A percentile compares a stretch with the other conserved stretches of the same genome.
Conservation (phyloP, 2,113 vertebrate genomes). For the Thunnus maccoyii region DNA sequence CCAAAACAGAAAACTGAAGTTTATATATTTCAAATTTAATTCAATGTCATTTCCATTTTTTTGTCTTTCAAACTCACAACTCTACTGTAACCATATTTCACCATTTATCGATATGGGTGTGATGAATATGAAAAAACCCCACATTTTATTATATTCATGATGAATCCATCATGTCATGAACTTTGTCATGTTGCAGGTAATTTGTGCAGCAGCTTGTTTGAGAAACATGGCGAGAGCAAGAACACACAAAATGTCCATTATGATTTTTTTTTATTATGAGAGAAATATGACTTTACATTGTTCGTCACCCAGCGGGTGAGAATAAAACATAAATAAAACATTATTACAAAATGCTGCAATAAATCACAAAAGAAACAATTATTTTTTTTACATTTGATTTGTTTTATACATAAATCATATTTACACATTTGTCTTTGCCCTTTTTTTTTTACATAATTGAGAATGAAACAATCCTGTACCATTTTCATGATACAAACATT, state of each 20-base stretch:
- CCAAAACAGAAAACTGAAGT: too few relatives aligned
- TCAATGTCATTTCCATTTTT: too few relatives aligned
- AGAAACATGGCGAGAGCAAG: too few relatives aligned
- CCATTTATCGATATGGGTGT: too few relatives aligned
- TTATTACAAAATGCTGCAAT: conserved; percentile 88
- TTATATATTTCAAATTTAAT: too few relatives aligned
- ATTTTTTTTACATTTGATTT: conserved; percentile 90
- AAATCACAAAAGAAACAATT: conserved; percentile 78
- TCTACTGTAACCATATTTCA: too few relatives aligned
- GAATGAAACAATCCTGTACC: conserved; percentile 80
- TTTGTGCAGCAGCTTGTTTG: too few relatives aligned
- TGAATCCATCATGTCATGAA: too few relatives aligned
- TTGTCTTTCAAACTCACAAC: too few relatives aligned
- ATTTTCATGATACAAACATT: conserved; percentile 59
- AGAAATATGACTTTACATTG: conserved; percentile 88
- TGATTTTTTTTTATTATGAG: conserved; percentile 89
- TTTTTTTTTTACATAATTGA: conserved; percentile 76
- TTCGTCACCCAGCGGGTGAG: conserved; percentile 79
- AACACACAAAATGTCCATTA: conserved; percentile 6
- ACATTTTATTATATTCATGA: too few relatives aligned
- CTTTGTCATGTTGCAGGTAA: too few relatives aligned
- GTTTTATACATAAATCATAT: conserved; percentile 95
- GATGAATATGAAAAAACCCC: too few relatives aligned
- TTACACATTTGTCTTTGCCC: conserved; percentile 86
- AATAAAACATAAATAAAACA: conserved; percentile 96